These are phyloP conservation scores for Microplitis manilae DNA, from an alignment of 2,888 invertebrate species.

Conservation along the genomic window DNA sequence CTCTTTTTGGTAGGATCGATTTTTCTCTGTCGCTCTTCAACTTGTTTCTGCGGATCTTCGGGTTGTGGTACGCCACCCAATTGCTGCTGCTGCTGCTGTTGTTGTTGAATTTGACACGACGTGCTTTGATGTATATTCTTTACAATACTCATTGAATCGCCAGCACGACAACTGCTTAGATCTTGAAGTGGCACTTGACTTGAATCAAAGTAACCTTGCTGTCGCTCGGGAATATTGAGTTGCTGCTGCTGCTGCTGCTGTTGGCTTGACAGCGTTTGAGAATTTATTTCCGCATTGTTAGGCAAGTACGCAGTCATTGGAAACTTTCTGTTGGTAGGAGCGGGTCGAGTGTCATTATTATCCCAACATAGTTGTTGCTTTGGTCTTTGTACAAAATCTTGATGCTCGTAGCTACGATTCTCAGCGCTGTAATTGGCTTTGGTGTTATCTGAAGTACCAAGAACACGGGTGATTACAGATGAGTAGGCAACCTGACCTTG, in stretches of 20 bases:
- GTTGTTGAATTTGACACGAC: conserved; percentile 76
- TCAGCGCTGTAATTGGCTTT: conserved; percentile 62
- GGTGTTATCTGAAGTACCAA: conserved; percentile 76
- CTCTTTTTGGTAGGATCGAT: conserved; percentile 72
- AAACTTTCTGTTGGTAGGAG: conserved; percentile 59
- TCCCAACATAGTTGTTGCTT: conserved; percentile 72
- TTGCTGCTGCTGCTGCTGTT: conserved; percentile 56
- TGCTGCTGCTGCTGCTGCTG: conserved; percentile 55
- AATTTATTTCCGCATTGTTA: conserved; percentile 71
- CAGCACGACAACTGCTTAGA: conserved; percentile 79
- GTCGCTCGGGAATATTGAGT: conserved; percentile 74
- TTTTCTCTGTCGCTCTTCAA: conserved; percentile 66
- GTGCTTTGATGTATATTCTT: conserved; percentile 78
- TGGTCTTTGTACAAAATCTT: conserved; percentile 71
- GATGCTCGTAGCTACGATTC: conserved; percentile 63
- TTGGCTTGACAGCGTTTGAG: conserved; percentile 71
- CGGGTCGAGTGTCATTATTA: conserved; percentile 58
- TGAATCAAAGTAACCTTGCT: conserved; percentile 80
- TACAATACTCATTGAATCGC: conserved; percentile 84
- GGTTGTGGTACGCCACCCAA: conserved; percentile 50
- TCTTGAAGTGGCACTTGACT: conserved; percentile 79
- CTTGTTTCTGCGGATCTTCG: conserved; percentile 67
- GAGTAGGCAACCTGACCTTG: conserved; percentile 83
- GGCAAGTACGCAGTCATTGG: conserved; percentile 57
- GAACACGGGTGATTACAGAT: conserved; percentile 85